These are phyloP conservation scores for Naja naja DNA, from an alignment of 2,113 vertebrate species.

Conservation along the genomic window DNA sequence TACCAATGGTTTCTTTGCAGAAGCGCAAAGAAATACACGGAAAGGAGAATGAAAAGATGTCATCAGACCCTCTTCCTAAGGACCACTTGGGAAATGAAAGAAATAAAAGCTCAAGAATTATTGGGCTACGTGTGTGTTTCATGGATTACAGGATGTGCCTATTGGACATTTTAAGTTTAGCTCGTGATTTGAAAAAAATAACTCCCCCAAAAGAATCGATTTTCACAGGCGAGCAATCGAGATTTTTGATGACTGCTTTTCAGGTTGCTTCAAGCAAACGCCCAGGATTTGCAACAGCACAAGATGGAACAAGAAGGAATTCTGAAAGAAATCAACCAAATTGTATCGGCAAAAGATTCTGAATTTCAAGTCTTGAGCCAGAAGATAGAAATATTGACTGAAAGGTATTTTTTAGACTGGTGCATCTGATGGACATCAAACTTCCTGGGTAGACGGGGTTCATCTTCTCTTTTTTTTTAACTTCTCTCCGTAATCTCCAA, in stretches of 20 bases:
- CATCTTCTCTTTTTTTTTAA: background rate
- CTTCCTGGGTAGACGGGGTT: background rate
- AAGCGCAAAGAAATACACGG: background rate
- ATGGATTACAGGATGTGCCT: background rate
- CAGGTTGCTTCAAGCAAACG: constrained; percentile 74
- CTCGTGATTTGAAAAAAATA: background rate
- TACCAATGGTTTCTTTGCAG: background rate
- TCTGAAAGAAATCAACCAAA: constrained; percentile 73
- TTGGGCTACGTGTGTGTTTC: background rate
- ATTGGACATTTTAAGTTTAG: background rate
- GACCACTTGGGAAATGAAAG: background rate
- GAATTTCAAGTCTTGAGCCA: constrained; percentile 74
- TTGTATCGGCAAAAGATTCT: constrained; percentile 68
- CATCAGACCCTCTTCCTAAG: background rate
- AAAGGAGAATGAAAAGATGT: background rate
- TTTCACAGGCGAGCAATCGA: too few relatives aligned
- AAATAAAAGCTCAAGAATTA: background rate
- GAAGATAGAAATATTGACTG: constrained; percentile 70
- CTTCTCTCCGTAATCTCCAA: background rate
- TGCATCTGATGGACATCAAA: background rate
- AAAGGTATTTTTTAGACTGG: constrained; percentile 61
- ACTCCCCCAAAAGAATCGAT: background rate
- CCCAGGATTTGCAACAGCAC: constrained; percentile 65
- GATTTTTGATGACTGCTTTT: constrained; percentile 29
- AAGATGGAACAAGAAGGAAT: constrained; percentile 72